These are phyloP conservation scores for Neocloeon triangulifer DNA, from an alignment of 1,140 invertebrate species.

Conservation along the genomic window DNA sequence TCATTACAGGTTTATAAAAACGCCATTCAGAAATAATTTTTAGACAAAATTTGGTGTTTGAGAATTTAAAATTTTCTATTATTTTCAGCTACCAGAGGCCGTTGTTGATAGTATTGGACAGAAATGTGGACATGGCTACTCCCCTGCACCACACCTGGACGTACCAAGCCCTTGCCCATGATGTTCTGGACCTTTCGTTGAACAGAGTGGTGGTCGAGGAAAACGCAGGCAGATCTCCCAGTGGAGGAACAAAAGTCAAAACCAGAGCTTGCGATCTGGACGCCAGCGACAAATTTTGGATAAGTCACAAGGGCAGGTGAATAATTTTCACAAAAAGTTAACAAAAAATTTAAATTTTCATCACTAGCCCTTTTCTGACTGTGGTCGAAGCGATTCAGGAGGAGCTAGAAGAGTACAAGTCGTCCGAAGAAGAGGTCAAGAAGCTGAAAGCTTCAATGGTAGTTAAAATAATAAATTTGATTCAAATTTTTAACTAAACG, in stretches of 20 bases:
- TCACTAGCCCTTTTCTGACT: constrained; percentile 85
- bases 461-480: constrained; percentile 7
- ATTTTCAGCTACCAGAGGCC: constrained; percentile 84
- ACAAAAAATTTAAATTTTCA: constrained; percentile 9
- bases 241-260: constrained; percentile 39
- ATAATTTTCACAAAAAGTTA: neutral
- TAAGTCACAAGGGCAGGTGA: constrained; percentile 58
- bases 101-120: constrained; percentile 76
- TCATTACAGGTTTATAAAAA: constrained; percentile 28
- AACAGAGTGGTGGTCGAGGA: constrained; percentile 73
- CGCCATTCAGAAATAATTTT: too few relatives aligned
- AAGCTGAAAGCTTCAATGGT: constrained; percentile 79
- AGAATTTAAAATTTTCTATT: constrained; percentile 10
- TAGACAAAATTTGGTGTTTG: constrained; percentile 1
- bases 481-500: neutral
- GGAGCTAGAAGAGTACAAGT: constrained; percentile 83
- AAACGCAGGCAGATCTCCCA: constrained; percentile 19
- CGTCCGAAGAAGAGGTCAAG: constrained; percentile 91
- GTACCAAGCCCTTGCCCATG: constrained; percentile 91
- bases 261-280: constrained; percentile 81
- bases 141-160: constrained; percentile 99
- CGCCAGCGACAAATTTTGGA: constrained; percentile 77
- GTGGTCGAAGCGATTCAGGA: constrained; percentile 97
- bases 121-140: constrained; percentile 92
- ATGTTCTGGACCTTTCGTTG: constrained; percentile 74